Conservation (phyloP, 2,888 invertebrate genomes). For the Protophormia terraenovae region DNA sequence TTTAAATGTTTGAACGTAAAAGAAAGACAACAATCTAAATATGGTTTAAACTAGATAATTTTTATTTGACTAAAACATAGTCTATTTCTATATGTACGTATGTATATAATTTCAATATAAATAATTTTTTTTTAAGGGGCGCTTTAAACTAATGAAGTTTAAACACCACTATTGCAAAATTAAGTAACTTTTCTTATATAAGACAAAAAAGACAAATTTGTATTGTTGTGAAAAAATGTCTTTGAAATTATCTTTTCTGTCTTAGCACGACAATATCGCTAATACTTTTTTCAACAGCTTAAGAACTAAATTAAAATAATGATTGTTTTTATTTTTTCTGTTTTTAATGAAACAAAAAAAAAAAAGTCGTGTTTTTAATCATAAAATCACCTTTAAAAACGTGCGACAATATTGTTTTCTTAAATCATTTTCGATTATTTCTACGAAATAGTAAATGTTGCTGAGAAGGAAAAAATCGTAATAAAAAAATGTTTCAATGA, state of each 20-base stretch:
- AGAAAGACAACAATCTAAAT: too few relatives aligned
- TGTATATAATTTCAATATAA: too few relatives aligned
- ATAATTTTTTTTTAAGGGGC: too few relatives aligned
- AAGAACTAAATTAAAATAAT: not conserved
- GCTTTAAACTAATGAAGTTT: too few relatives aligned
- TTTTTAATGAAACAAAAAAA: not conserved
- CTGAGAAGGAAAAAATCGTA: too few relatives aligned
- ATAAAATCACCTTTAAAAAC: conserved; percentile 56
- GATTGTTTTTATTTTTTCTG: not conserved
- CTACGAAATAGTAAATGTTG: not conserved
- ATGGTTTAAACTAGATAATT: too few relatives aligned
- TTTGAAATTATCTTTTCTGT: not conserved
- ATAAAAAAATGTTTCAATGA: conserved; percentile 14
- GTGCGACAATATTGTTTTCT: conserved; percentile 48
- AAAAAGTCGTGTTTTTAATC: conserved; percentile 51
- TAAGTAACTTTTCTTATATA: not conserved
- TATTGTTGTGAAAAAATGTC: not conserved
- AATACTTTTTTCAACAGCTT: not conserved
- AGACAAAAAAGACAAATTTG: not conserved
- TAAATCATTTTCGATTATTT: not conserved
- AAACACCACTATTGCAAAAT: not conserved
- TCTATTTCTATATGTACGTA: too few relatives aligned
- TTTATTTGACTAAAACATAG: too few relatives aligned
- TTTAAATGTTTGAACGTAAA: too few relatives aligned
- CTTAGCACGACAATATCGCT: conserved; percentile 15